A percentile compares a stretch with the other conserved stretches of the same genome.
Evolutionary conservation across 1,140 invertebrate genomes (phyloP).

Genomic region (Trichogramma pretiosum): DNA sequence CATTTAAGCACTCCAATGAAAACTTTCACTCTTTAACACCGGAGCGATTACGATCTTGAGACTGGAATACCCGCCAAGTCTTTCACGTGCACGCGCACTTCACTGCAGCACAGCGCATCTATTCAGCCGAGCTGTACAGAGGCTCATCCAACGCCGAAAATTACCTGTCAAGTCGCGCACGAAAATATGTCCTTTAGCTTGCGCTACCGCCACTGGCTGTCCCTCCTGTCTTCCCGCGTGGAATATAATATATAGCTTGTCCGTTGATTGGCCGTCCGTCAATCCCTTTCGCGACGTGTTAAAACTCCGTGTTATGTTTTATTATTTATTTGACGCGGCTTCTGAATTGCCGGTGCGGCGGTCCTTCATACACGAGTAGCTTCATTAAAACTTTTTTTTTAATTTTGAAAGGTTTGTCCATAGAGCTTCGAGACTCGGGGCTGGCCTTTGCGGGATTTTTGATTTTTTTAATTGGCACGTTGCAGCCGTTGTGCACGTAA

Average conservation of each 20-base stretch:
- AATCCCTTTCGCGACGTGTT: no score
- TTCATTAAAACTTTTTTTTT: slow-evolving; percentile 1
- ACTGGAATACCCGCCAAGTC: no score
- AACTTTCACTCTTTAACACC: no score
- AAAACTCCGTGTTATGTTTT: not conserved
- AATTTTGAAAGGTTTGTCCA: not conserved
- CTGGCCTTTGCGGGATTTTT: no score
- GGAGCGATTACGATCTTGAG: no score
- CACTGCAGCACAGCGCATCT: not conserved
- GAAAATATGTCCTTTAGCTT: slow-evolving; percentile 8
- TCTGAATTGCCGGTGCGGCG: not conserved
- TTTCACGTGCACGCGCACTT: no score
- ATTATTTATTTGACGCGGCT: not conserved
- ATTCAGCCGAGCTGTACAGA: not conserved
- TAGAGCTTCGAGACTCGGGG: no score
- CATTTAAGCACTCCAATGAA: no score
- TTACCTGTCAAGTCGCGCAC: slow-evolving; percentile 5
- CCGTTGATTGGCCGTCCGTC: not conserved
- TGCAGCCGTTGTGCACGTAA: no score
- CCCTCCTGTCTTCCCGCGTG: not conserved
- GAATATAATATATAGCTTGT: not conserved
- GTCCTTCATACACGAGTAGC: not conserved
- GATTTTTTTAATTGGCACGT: no score
- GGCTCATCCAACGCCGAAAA: not conserved
- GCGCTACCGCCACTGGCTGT: not conserved